Conservation (phyloP, 1,140 invertebrate genomes). For the Neodiprion lecontei region DNA sequence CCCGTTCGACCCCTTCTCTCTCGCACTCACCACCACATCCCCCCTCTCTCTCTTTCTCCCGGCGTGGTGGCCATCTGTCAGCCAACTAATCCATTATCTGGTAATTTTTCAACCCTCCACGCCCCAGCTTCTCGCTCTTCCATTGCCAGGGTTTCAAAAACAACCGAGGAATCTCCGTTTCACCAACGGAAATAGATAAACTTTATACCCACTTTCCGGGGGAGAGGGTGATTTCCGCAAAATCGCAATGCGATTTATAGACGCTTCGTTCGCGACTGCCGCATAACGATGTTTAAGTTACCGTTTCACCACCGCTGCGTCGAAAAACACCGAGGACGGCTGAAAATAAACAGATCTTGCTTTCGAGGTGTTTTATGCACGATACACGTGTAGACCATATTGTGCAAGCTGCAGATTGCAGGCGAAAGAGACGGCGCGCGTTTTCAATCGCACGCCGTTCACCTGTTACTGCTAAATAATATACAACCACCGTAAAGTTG, state of each 20-base stretch:
- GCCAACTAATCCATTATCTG: slow-evolving; percentile 33
- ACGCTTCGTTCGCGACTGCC: not conserved
- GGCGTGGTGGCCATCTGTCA: slow-evolving; percentile 32
- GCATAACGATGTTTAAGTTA: not conserved
- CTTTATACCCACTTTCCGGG: not conserved
- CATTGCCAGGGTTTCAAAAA: not conserved
- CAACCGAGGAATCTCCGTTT: not conserved
- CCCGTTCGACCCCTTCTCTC: not conserved
- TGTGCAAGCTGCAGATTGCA: not conserved
- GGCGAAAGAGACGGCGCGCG: not conserved
- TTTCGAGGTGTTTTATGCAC: too few species aligned
- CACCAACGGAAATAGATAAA: not conserved
- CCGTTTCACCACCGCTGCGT: too few species aligned
- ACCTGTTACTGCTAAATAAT: too few species aligned
- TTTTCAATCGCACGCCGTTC: too few species aligned
- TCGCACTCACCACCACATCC: slow-evolving; percentile 15
- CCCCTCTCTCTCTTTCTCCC: slow-evolving; percentile 8
- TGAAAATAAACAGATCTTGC: too few species aligned
- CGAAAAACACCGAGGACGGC: too few species aligned
- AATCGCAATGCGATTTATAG: not conserved
- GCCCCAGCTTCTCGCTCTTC: not conserved
- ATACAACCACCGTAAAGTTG: too few species aligned
- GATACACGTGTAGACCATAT: too few species aligned
- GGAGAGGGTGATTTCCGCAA: not conserved
- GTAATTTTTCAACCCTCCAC: slow-evolving; percentile 30